Base-by-base conservation (phyloP, 2,888 invertebrate genomes). In the Chrysodeixis includens region DNA sequence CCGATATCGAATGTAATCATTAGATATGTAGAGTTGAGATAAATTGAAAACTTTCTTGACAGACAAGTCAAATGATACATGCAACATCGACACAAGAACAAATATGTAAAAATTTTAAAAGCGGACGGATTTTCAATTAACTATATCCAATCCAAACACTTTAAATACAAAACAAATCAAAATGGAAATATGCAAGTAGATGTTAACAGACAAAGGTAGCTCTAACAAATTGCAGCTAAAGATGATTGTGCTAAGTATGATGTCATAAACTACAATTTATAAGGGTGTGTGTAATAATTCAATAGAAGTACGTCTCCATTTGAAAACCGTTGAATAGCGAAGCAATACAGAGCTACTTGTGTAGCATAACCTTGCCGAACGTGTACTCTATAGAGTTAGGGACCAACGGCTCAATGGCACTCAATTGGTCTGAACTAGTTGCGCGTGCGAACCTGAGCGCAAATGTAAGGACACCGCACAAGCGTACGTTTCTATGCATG, bases 351-450 rank as follows among this genome's bases (percentile, higher is more conserved):
- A 64, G 69, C 64, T 69, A 79, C 71, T 55, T 69, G 59, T 63
- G 86, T 78, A 81, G 84, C 84, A 89, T 91, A 90, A 93, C 93
- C 94, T 94, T 93, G 93, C 86, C 86, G 77, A 87, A 84, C 79
- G 83, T 84, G 79, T 81, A 83, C 85, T 87, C 84, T 88, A 86
- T 87, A 88, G 88, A 87, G 89, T 78, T 88, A 89, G 92, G 92
- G 92, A 90, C 86, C 86, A 87, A 84, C 81, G 82, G 85, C 92
- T 93, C 90, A 93, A 93, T 93, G 91, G 87, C 91, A 84, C 82
- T 92, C 94, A 94, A 94, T 94, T 94, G 94, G 90, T 88, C 87
- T 87, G 90, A 92, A 89, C 92, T 93, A 93, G 91, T 91, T 92
- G 90, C 86, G 90, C 90, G 89, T 91, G 92, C 92, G 90, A 93